Evolutionary conservation across 2,888 invertebrate genomes (phyloP), one percentile per base, ranked within the genome.

Genomic region (Drosophila antonietae): DNA sequence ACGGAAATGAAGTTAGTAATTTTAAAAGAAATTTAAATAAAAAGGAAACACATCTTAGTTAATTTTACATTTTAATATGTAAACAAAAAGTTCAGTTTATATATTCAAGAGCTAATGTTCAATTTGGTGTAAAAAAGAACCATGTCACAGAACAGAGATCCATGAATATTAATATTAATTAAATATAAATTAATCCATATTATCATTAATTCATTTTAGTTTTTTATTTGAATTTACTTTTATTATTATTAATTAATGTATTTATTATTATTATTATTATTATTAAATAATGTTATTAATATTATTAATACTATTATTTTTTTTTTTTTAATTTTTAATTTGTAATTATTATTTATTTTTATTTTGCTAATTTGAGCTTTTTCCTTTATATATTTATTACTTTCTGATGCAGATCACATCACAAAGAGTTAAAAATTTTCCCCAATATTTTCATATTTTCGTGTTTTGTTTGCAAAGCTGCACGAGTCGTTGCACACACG

Each of bases 401-500:
- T 15, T 47, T 15, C 12, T 0, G 14, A 2, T 10, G n/a, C 10
- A 28, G 47, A 28, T 28, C 47, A 49, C 47, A n/a, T 9, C 28
- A 9, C 8, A 15, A 31, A 31, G n/a, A 31, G n/a, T 10, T n/a
- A 0, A 10, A 49, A 31, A n/a, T 10, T 2, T 23, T 18, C 9
- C 6, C 10, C 5, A n/a, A 37, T 12, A 14, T 14, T 12, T 31
- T 31, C 31, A 10, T 6, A n/a, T 12, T n/a, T 31, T 2, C 12
- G 1, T 31, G 31, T n/a, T 33, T 51, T 51, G 51, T 51, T 51
- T 33, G 18, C 2, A 31, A 2, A 12, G 10, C 3, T 52, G 35
- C 52, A 14, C 52, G 52, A 20, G 20, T 52, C 52, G 20, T 20
- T 52, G 35, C 35, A 52, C 35, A 20, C 52, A 12, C 52, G n/a